These are phyloP conservation scores for Drosophila ustulata DNA, from an alignment of 2,888 invertebrate genomes.

Conservation along the genomic window DNA sequence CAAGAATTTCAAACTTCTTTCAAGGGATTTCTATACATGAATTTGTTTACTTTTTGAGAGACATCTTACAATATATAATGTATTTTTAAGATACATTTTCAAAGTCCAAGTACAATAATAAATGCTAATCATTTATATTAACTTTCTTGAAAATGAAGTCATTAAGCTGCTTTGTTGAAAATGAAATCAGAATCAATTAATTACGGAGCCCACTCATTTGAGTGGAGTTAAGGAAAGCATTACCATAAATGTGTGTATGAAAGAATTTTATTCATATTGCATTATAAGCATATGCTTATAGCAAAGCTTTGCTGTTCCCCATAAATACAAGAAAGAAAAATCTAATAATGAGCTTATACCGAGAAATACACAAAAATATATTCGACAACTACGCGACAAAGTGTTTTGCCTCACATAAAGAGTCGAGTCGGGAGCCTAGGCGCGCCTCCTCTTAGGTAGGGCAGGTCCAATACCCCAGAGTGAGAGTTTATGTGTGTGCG, in stretches of 20 bases:
- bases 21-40: no score
- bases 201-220: neutral
- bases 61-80: neutral
- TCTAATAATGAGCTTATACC: conserved; percentile 21
- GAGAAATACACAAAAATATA: conserved; percentile 11
- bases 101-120: no score
- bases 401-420: conserved; percentile 13
- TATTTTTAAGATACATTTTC: neutral
- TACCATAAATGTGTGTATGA: neutral
- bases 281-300: conserved; percentile 1
- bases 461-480: conserved; percentile 20
- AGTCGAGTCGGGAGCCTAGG: conserved; percentile 22
- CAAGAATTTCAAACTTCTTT: no score
- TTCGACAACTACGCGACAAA: conserved; percentile 15
- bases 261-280: neutral
- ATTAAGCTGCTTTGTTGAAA: neutral
- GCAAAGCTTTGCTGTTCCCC: conserved; percentile 9
- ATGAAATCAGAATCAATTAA: neutral
- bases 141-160: neutral
- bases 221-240: conserved; percentile 2
- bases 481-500: conserved; percentile 13
- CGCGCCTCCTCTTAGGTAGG: conserved; percentile 21
- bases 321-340: neutral
- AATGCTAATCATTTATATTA: neutral
- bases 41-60: no score